Evolutionary conservation across 2,797 vertebrate species (phyloP).

Genomic region (Emydoidea blandingii): DNA sequence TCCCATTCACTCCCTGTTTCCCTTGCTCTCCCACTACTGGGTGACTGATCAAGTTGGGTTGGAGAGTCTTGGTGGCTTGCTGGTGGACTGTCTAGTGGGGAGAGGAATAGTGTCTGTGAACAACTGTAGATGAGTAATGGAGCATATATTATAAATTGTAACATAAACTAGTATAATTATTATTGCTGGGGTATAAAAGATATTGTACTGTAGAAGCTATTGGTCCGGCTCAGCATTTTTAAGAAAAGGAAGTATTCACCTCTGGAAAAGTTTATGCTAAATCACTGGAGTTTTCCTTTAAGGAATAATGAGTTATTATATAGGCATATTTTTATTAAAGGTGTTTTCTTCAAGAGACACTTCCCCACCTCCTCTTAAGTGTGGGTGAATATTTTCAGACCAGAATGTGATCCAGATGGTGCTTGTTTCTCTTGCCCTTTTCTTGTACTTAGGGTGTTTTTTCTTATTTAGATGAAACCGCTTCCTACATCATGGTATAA

Average conservation of each 20-base stretch:
- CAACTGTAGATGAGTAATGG: neutral
- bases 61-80: neutral
- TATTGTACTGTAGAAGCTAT: too few species aligned
- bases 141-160: too few species aligned
- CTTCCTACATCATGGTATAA: slow-evolving; percentile 46
- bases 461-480: slow-evolving; percentile 69
- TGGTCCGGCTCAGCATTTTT: too few species aligned
- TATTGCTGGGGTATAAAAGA: too few species aligned
- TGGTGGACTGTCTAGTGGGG: neutral
- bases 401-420: slow-evolving; percentile 71
- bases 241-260: too few species aligned
- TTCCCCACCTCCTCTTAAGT: neutral
- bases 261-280: neutral
- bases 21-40: neutral
- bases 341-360: neutral
- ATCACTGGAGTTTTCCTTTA: neutral
- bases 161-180: too few species aligned
- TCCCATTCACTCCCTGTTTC: neutral
- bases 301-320: neutral
- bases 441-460: slow-evolving; percentile 60
- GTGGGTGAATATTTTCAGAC: slow-evolving; percentile 36
- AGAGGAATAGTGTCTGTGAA: slow-evolving; percentile 2
- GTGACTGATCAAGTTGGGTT: neutral
- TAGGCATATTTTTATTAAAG: too few species aligned
- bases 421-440: slow-evolving; percentile 17